Evolutionary conservation across 2,888 invertebrate species (phyloP), one percentile per base, ranked within the genome.

Genomic region (Heliconius cydno): DNA sequence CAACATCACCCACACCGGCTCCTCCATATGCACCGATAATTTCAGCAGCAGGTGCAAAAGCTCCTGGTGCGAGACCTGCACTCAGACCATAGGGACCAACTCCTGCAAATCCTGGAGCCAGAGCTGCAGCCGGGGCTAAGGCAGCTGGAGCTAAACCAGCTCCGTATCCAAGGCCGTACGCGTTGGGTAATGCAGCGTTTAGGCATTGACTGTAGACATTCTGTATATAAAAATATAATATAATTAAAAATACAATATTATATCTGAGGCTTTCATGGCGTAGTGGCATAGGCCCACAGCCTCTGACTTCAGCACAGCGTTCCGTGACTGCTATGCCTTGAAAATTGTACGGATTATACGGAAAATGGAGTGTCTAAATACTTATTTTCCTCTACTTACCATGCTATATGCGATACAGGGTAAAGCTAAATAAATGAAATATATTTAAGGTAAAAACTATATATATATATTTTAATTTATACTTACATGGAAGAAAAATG

Each of bases 401-500:
- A 13, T 46, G 15, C 46, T 46, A 15, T 15, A 46, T 41, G 41
- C 41, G 41, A 15, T 46, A 46, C 46, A 15, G 46, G 5, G 46
- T 46, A 15, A 46, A 46, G 46, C 46, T 15, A 46, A 46, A 15
- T 46, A 46, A 46, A 46, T 46, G 15, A 46, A 46, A 46, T 46
- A 15, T 46, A 46, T 46, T 46, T 46, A 46, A 63, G 25, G 25
- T 63, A 41, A 68, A 12, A 68, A 15, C 6, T 34, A 34, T 30
- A 30, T 6, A 30, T 34, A 34, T 34, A 7, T 6, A 71, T 30
- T 12, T 46, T 28, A 72, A 28, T 19, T 46, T 13, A 9, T 22
- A 72, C 63, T 89, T 85, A 90, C 90, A 81, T 87, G 85, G 0
- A 88, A 46, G 46, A 86, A 76, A 13, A 86, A 80, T 46, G 80